Percentiles rank a stretch among this genome's conserved stretches.
These are phyloP conservation scores for Lithophane socia DNA, from an alignment of 2,888 invertebrate species.

Conservation along the genomic window DNA sequence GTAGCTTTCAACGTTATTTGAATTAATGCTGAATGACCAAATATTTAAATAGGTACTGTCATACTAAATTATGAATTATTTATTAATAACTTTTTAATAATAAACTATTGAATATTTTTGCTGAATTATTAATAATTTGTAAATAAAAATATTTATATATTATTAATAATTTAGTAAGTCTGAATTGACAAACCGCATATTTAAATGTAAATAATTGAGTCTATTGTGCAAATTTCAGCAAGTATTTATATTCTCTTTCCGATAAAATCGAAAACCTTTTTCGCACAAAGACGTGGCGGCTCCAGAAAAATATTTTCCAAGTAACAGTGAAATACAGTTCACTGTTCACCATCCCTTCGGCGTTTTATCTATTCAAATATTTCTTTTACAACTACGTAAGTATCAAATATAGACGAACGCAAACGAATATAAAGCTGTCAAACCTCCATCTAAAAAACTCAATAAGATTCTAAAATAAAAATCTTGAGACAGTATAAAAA, in stretches of 20 bases:
- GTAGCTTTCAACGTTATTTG: too few relatives aligned
- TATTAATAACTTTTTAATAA: too few relatives aligned
- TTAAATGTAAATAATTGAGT: conserved; percentile 35
- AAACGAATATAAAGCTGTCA: conserved; percentile 65
- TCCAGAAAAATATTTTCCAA: conserved; percentile 31
- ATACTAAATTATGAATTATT: too few relatives aligned
- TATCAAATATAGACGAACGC: conserved; percentile 51
- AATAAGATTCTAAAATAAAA: conserved; percentile 68
- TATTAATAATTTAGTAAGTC: conserved; percentile 5
- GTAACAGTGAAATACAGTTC: conserved; percentile 42
- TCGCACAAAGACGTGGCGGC: conserved; percentile 18
- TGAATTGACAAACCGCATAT: conserved; percentile 33
- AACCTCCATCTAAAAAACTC: conserved; percentile 67
- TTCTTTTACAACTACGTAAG: conserved; percentile 41
- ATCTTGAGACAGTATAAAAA: conserved; percentile 55
- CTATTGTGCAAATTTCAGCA: conserved; percentile 29
- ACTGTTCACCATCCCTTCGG: conserved; percentile 28
- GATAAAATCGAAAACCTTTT: conserved; percentile 41
- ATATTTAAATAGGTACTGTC: too few relatives aligned
- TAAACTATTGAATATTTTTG: too few relatives aligned
- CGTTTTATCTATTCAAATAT: conserved; percentile 59
- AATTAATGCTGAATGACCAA: too few relatives aligned
- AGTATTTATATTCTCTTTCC: conserved; percentile 34
- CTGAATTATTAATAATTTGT: too few relatives aligned
- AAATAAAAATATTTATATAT: too few relatives aligned